Base-by-base conservation (phyloP, 2,888 invertebrate genomes). In the Spatulosminthurus flaviceps region DNA sequence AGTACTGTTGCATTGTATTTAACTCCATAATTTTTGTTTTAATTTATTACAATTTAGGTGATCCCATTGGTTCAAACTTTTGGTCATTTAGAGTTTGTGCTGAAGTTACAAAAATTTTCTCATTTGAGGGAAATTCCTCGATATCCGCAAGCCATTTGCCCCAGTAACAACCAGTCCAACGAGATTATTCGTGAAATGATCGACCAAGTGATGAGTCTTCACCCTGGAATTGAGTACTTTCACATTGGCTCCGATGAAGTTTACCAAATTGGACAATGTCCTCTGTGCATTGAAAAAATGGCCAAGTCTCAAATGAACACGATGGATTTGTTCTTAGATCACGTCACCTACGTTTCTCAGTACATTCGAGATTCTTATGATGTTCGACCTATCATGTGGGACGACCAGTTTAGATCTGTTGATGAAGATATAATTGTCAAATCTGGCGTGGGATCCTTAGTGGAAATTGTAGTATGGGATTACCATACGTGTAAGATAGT, bases 211-310 rank as follows among this genome's bases (percentile, higher is more conserved):
- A 85, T 92, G 21, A 85, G 86, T 1, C 86, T 90, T 1, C 92
- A 92, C 88, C 90, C 91, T 1, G 86, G 88, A 19, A 86, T 87
- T 0, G 87, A 88, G 76, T 88, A 89, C 84, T 87, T 95, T 73
- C 95, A 95, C 86, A 92, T 95, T 81, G 95, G 95, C 0, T 93
- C 93, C 71, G 95, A 95, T 87, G 95, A 95, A 88, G 95, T 95
- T 0, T 92, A 90, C 85, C 91, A 92, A 80, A 87, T 93, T 34
- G 92, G 92, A n/a, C 88, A 89, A 82, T 93, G 93, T 86, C 85
- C 88, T 1, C 87, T 88, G 66, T 93, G 93, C 84, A 86, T 86
- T n/a, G 87, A 89, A 13, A 83, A 86, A 82, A 88, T 87, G 86
- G 88, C 84, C 80, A 85, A 85, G 83, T 83, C 86, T 64, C 83